Conservation (phyloP, 2,888 invertebrate genomes). For the Conistra vaccinii region DNA sequence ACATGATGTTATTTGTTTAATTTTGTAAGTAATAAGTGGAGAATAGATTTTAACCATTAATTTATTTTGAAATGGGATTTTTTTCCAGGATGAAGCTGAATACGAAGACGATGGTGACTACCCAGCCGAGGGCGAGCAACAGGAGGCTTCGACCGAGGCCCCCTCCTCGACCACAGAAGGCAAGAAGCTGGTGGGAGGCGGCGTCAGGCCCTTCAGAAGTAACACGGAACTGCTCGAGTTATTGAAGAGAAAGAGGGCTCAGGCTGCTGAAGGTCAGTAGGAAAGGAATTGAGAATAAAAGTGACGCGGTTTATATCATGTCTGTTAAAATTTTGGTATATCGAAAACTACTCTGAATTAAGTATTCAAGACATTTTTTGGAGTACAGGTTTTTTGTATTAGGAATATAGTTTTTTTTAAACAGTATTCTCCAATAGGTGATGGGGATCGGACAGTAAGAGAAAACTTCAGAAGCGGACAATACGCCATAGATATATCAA, state of each 20-base stretch:
- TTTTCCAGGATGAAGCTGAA: constrained; percentile 87
- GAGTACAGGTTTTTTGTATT: no score
- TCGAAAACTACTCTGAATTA: background rate
- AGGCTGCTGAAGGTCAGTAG: constrained; percentile 90
- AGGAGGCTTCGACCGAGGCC: constrained; percentile 89
- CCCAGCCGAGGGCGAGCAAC: constrained; percentile 82
- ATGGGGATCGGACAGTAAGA: background rate
- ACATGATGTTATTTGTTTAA: background rate
- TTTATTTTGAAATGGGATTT: background rate
- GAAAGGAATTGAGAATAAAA: background rate
- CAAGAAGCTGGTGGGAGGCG: constrained; percentile 92
- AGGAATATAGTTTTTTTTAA: no score
- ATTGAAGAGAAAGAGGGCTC: constrained; percentile 93
- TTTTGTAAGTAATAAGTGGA: background rate
- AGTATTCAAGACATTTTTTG: background rate
- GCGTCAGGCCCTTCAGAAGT: constrained; percentile 94
- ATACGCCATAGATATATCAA: background rate
- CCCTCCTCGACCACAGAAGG: constrained; percentile 92
- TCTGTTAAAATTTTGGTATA: background rate
- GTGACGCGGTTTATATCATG: background rate
- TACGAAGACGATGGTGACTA: constrained; percentile 91
- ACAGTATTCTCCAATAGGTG: background rate
- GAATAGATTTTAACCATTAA: background rate
- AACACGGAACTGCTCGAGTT: constrained; percentile 94
- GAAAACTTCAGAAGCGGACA: background rate